Conservation (phyloP, 2,888 invertebrate species). For the Caenorhabditis afra region DNA sequence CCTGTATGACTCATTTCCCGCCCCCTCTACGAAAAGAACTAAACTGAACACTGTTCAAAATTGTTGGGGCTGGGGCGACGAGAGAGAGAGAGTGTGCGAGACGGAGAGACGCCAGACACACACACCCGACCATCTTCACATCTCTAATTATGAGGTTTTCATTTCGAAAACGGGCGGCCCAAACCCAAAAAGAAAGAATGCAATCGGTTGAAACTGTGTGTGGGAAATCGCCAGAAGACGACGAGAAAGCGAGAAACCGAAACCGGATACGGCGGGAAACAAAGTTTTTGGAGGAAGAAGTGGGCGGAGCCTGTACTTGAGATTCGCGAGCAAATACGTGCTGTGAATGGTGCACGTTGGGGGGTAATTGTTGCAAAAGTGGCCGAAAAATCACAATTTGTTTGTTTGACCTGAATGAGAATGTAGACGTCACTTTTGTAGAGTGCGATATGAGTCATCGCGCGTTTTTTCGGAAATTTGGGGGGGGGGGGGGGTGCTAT, state of each 20-base stretch:
- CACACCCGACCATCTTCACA: background rate
- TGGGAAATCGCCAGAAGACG: no score
- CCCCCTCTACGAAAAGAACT: background rate
- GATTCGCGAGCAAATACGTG: constrained; percentile 11
- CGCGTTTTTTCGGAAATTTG: no score
- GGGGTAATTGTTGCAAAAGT: background rate
- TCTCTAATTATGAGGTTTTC: constrained; percentile 3
- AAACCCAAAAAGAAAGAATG: no score
- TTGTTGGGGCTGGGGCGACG: background rate
- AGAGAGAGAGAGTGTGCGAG: background rate
- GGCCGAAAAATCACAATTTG: background rate
- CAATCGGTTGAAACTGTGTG: background rate
- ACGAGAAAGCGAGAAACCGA: background rate
- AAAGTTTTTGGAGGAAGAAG: background rate
- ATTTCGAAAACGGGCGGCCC: background rate
- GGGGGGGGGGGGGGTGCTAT: no score
- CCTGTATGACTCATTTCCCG: background rate
- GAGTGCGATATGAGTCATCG: no score
- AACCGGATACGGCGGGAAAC: background rate
- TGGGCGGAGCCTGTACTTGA: constrained; percentile 9
- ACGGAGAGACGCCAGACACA: background rate
- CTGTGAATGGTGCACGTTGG: no score
- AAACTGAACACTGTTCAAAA: constrained; percentile 7
- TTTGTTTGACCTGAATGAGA: constrained; percentile 4
- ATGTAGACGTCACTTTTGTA: no score